phyloP scores from a whole-genome alignment of 1,140 invertebrate genomes.

The Limonius californicus region DNA sequence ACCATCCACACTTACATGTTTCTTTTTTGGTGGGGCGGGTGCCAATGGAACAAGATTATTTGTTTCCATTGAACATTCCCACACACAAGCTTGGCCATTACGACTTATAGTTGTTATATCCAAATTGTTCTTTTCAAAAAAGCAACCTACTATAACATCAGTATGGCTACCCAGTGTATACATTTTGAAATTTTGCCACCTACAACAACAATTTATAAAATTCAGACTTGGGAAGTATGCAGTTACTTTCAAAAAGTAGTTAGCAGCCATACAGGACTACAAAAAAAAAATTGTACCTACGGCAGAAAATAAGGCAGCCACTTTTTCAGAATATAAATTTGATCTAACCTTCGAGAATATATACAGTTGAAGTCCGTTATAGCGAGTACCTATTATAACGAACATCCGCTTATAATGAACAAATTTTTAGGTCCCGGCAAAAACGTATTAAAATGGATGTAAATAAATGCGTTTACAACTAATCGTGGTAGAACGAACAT shows the following conservation, averaged over 20 bases:
- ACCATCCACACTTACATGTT: background rate
- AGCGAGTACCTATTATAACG: no score
- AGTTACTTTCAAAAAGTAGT: no score
- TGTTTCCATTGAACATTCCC: conserved; percentile 77
- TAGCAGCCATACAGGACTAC: no score
- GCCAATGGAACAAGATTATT: conserved; percentile 57
- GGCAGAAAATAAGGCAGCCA: background rate
- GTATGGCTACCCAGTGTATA: conserved; percentile 76
- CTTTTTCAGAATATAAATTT: background rate
- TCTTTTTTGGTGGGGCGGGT: conserved; percentile 37
- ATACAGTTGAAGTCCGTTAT: no score
- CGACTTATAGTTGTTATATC: conserved; percentile 74
- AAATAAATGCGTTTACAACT: no score
- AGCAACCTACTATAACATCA: conserved; percentile 76
- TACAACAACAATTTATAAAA: conserved; percentile 17
- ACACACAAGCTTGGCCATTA: conserved; percentile 70
- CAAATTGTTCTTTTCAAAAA: conserved; percentile 83
- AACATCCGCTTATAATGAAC: no score
- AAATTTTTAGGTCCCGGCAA: no score
- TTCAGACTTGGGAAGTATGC: no score
- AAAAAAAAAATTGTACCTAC: background rate
- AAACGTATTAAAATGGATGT: no score
- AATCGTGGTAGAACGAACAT: no score
- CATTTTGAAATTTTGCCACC: conserved; percentile 65
- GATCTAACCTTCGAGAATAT: no score